phyloP scores from a whole-genome alignment of 2,113 vertebrate genomes.

The Sisor rabdophorus region DNA sequence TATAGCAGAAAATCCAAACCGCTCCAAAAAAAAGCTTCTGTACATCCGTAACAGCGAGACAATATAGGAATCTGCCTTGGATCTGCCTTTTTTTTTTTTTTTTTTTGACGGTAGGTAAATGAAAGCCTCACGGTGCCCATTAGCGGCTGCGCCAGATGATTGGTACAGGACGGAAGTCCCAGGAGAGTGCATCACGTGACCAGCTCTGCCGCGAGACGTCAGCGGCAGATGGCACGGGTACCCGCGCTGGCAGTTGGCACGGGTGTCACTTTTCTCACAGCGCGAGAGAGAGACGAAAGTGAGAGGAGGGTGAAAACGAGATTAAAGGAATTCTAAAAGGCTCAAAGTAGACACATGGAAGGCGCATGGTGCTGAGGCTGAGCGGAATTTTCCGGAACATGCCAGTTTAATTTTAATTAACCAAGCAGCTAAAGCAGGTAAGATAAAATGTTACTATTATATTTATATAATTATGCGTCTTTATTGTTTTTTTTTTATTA shows the following conservation, averaged over 20 bases:
- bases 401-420: conserved; percentile 77
- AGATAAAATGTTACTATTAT: conserved; percentile 49
- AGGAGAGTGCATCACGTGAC: conserved; percentile 91
- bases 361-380: conserved; percentile 74
- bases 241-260: conserved; percentile 98
- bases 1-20: conserved; percentile 1
- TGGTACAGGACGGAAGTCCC: conserved; percentile 92
- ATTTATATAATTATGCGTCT: neutral
- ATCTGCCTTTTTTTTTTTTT: conserved; percentile 67
- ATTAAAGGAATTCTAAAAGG: conserved; percentile 70
- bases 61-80: conserved; percentile 68
- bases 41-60: conserved; percentile 19
- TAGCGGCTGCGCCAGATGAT: conserved; percentile 98
- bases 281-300: conserved; percentile 79
- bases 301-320: conserved; percentile 61
- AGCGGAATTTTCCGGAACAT: conserved; percentile 82
- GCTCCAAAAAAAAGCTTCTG: conserved; percentile 28
- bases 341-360: conserved; percentile 78
- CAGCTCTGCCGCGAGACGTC: conserved; percentile 95
- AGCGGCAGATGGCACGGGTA: conserved; percentile 99
- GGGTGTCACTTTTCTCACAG: conserved; percentile 94
- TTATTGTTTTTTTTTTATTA: neutral
- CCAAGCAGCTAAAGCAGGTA: conserved; percentile 79
- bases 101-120: conserved; percentile 95
- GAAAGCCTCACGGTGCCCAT: conserved; percentile 97